Evolutionary conservation across 2,888 invertebrate genomes (phyloP).

Genomic region (Disparrhopalites patrizii): DNA sequence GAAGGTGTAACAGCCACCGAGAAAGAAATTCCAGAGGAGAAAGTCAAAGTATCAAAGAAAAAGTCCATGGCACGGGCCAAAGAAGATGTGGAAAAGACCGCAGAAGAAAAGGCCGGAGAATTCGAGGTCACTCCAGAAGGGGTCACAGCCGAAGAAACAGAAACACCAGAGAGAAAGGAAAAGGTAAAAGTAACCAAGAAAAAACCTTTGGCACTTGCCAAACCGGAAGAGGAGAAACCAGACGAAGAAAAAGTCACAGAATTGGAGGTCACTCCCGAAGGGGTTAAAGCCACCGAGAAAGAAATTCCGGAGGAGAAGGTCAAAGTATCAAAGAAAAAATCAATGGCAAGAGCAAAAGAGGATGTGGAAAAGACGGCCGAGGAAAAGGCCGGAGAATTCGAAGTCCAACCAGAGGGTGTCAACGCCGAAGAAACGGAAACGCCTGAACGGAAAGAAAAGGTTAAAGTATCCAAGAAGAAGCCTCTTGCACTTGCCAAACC

Average conservation of each 20-base stretch:
- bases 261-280: constrained; percentile 19
- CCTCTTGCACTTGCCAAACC: neutral
- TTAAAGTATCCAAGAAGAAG: constrained; percentile 11
- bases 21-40: constrained; percentile 13
- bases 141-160: constrained; percentile 31
- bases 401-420: constrained; percentile 5
- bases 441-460: constrained; percentile 9
- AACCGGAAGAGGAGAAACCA: neutral
- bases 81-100: constrained; percentile 5
- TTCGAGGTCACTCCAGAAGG: constrained; percentile 60
- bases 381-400: constrained; percentile 12
- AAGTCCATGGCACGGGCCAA: constrained; percentile 17
- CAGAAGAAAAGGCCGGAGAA: constrained; percentile 1
- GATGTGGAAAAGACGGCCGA: constrained; percentile 42
- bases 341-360: constrained; percentile 15
- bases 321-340: constrained; percentile 23
- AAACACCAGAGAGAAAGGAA: constrained; percentile 7
- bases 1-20: neutral
- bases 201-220: neutral
- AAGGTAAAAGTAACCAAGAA: constrained; percentile 6
- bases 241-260: neutral
- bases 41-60: neutral
- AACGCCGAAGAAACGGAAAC: constrained; percentile 20
- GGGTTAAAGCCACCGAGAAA: constrained; percentile 18
- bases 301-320: constrained; percentile 17